Conservation (phyloP, 1,140 invertebrate genomes). For the Procambarus virginalis region DNA sequence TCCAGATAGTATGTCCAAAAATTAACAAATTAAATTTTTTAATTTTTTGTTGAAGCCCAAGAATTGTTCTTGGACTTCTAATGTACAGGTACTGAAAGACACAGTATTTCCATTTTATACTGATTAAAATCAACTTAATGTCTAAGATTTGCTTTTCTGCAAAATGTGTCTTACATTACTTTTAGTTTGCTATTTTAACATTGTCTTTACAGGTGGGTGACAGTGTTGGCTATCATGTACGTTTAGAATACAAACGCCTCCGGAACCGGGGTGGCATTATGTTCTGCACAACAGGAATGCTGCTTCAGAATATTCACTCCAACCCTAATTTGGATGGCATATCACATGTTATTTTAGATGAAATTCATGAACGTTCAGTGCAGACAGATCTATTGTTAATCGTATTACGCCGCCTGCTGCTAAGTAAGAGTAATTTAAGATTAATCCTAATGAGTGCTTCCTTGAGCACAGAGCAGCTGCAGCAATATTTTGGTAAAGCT, state of each 20-base stretch:
- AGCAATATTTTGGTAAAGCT: constrained; percentile 83
- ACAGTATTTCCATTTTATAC: too few relatives aligned
- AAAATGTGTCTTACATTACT: not conserved
- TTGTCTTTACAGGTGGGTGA: constrained; percentile 79
- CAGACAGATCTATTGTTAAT: constrained; percentile 87
- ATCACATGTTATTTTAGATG: constrained; percentile 89
- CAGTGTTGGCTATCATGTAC: constrained; percentile 89
- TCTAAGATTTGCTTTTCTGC: too few relatives aligned
- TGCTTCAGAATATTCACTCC: constrained; percentile 86
- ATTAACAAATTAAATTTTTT: too few relatives aligned
- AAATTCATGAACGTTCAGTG: constrained; percentile 88
- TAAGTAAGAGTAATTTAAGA: constrained; percentile 82
- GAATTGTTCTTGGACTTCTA: too few relatives aligned
- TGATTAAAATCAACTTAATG: too few relatives aligned
- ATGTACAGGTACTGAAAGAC: too few relatives aligned
- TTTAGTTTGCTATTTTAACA: constrained; percentile 70
- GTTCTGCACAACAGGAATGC: constrained; percentile 94
- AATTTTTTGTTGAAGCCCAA: too few relatives aligned
- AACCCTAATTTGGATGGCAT: constrained; percentile 82
- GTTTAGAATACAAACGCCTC: constrained; percentile 69
- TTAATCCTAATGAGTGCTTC: constrained; percentile 92
- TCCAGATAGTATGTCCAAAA: too few relatives aligned
- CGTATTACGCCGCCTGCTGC: constrained; percentile 84
- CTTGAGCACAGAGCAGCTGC: constrained; percentile 83
- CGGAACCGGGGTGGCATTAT: constrained; percentile 74